These are phyloP conservation scores for Sebastes baramenuke DNA, from an alignment of 2,797 vertebrate species.

Conservation along the genomic window DNA sequence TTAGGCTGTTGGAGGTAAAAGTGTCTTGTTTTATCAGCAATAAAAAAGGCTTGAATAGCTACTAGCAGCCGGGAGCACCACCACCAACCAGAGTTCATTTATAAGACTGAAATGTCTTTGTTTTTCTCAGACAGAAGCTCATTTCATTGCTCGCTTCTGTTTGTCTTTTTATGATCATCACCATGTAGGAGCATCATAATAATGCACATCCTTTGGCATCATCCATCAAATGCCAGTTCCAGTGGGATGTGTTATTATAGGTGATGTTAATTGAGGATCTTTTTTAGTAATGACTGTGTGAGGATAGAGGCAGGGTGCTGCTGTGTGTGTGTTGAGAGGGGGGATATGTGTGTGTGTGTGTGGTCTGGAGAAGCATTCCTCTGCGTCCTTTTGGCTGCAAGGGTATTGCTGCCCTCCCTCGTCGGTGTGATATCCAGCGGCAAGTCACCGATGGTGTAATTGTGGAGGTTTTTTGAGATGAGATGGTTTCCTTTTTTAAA, in stretches of 20 bases:
- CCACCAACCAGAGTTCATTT: conserved; percentile 21
- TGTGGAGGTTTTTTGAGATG: conserved; percentile 19
- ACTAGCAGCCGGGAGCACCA: conserved; percentile 27
- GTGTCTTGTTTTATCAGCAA: conserved; percentile 52
- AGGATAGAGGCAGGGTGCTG: conserved; percentile 27
- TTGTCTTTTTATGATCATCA: neutral
- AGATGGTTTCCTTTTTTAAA: neutral
- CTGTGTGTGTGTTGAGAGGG: neutral
- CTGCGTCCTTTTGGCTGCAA: conserved; percentile 68
- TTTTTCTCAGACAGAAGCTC: conserved; percentile 38
- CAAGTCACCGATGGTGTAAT: conserved; percentile 47
- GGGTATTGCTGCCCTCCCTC: conserved; percentile 62
- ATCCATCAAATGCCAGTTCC: neutral
- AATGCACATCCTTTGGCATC: conserved; percentile 20
- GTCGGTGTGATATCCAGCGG: conserved; percentile 27
- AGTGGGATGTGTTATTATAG: conserved; percentile 11
- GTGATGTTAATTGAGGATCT: conserved; percentile 41
- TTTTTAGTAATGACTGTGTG: conserved; percentile 47
- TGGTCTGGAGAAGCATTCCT: conserved; percentile 66
- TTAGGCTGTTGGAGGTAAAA: conserved; percentile 31
- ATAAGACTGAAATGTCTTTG: conserved; percentile 48
- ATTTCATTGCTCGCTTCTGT: neutral
- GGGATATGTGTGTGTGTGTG: conserved; percentile 19
- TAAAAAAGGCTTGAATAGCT: conserved; percentile 28
- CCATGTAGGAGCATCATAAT: neutral